Percentiles rank a stretch among this genome's conserved stretches.
These are phyloP conservation scores for Puffinus mauretanicus DNA, from an alignment of 2,113 vertebrate species.

Conservation along the genomic window DNA sequence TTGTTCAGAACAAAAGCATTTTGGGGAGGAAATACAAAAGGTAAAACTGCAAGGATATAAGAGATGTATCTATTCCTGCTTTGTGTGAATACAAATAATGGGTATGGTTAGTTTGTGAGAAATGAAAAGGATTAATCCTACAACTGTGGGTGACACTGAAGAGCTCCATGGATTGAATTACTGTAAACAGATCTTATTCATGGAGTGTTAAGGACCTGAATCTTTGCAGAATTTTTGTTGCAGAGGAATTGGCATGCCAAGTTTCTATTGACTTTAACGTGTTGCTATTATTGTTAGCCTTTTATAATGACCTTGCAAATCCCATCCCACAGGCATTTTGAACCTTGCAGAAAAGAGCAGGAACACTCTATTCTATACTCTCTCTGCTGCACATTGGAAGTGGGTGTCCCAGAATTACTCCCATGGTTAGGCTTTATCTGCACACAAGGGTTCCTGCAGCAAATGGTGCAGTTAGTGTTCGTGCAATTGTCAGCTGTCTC, in stretches of 20 bases:
- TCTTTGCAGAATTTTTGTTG: not conserved
- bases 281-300: not conserved
- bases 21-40: not conserved
- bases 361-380: not conserved
- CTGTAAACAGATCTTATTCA: not conserved
- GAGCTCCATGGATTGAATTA: not conserved
- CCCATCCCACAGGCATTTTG: not conserved
- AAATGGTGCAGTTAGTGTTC: not conserved
- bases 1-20: not conserved
- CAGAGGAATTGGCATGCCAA: not conserved
- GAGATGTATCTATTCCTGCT: not conserved
- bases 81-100: not conserved
- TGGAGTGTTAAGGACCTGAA: not conserved
- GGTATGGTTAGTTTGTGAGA: not conserved
- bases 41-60: not conserved
- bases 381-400: not conserved
- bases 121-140: not conserved
- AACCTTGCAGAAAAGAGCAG: not conserved
- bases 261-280: not conserved
- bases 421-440: not conserved
- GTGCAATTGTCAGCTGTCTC: not conserved
- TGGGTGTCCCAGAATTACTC: not conserved
- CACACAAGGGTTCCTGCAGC: not conserved
- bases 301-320: not conserved
- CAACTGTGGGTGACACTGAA: not conserved